A percentile compares a stretch with the other conserved stretches of the same genome.
Conservation (phyloP, 2,888 invertebrate species). For the Graphium colonna region DNA sequence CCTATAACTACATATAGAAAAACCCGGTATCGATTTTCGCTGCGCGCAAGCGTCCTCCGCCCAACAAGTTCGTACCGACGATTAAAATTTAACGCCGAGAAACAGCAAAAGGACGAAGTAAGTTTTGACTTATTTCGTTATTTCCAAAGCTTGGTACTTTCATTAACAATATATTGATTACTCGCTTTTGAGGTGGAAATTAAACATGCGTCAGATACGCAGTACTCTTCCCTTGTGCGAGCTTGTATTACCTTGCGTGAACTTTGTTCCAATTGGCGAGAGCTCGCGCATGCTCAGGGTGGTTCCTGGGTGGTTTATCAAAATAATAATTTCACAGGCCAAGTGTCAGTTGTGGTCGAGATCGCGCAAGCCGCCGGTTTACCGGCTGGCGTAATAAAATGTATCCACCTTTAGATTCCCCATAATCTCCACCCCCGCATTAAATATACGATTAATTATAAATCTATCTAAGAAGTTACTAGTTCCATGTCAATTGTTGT, state of each 20-base stretch:
- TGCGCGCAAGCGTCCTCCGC: constrained; percentile 66
- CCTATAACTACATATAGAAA: constrained; percentile 25
- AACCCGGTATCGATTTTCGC: constrained; percentile 54
- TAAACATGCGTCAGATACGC: constrained; percentile 37
- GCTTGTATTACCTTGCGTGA: constrained; percentile 42
- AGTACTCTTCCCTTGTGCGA: constrained; percentile 34
- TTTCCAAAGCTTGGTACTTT: too few relatives aligned
- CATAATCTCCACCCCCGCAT: constrained; percentile 35
- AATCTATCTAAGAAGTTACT: constrained; percentile 37
- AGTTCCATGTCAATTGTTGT: constrained; percentile 66
- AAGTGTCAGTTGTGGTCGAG: constrained; percentile 64
- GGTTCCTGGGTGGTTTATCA: constrained; percentile 40
- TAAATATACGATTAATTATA: constrained; percentile 42
- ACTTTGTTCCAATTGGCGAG: constrained; percentile 63
- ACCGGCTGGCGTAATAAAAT: constrained; percentile 55
- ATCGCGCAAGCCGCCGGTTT: constrained; percentile 52
- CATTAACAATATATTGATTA: too few relatives aligned
- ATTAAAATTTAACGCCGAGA: constrained; percentile 2
- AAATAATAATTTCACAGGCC: constrained; percentile 48
- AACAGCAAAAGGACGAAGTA: too few relatives aligned
- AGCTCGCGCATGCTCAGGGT: constrained; percentile 60
- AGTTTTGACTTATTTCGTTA: too few relatives aligned
- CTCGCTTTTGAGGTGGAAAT: constrained; percentile 21
- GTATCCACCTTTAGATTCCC: constrained; percentile 38
- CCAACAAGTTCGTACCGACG: constrained; percentile 10